A percentile compares a stretch with the other conserved stretches of the same genome.
These are phyloP conservation scores for Rhynchonycteris naso DNA, from an alignment of 2,797 vertebrate species.

Conservation along the genomic window DNA sequence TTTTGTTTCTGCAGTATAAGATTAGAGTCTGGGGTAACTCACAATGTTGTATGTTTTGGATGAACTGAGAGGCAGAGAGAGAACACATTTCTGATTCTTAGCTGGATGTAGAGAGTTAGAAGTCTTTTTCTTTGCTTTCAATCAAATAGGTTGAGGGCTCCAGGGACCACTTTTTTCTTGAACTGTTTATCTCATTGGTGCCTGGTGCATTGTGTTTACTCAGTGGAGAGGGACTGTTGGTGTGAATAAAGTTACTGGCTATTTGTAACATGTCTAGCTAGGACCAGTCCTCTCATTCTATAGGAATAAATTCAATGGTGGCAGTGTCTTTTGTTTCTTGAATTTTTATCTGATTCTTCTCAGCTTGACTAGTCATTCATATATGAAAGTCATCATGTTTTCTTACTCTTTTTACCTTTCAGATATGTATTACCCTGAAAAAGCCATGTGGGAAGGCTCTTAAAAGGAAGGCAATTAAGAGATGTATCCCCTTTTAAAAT, in stretches of 20 bases:
- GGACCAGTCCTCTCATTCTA: background rate
- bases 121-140: background rate
- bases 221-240: background rate
- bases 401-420: background rate
- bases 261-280: background rate
- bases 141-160: background rate
- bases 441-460: background rate
- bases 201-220: background rate
- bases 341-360: background rate
- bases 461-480: background rate
- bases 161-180: slow-evolving; percentile 20
- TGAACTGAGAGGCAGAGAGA: background rate
- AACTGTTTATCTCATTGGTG: background rate
- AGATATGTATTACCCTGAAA: background rate
- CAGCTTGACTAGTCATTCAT: background rate
- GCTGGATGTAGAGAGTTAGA: background rate
- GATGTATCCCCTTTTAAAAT: background rate
- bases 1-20: background rate
- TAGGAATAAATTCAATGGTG: background rate
- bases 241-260: background rate
- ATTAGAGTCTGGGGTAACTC: background rate
- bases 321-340: background rate
- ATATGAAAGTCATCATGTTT: background rate
- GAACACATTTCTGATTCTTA: background rate
- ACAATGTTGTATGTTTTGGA: background rate